These are phyloP conservation scores for Saccostrea glomerata DNA, from an alignment of 1,140 invertebrate genomes.

Conservation along the genomic window DNA sequence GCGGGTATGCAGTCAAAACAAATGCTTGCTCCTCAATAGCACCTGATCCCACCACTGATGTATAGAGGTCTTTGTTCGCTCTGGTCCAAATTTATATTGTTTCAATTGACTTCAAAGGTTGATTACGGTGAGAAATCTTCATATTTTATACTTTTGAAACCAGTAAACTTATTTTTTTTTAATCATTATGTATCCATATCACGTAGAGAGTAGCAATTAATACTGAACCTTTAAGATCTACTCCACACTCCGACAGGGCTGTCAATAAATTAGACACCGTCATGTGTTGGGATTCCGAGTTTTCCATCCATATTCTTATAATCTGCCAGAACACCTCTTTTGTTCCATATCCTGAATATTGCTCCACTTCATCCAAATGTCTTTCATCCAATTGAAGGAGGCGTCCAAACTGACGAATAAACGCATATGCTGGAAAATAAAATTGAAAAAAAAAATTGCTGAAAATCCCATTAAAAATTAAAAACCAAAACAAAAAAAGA, in stretches of 20 bases:
- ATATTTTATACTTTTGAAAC: too few relatives aligned
- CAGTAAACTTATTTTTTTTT: too few relatives aligned
- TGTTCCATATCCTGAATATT: slow-evolving; percentile 19
- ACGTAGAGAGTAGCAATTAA: neutral
- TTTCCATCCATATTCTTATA: neutral
- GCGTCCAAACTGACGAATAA: slow-evolving; percentile 36
- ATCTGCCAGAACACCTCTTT: slow-evolving; percentile 20
- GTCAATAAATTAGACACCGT: neutral
- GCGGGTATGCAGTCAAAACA: too few relatives aligned
- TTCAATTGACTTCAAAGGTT: too few relatives aligned
- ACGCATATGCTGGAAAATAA: slow-evolving; percentile 8
- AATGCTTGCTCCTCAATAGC: too few relatives aligned
- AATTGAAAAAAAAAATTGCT: neutral
- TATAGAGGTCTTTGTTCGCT: too few relatives aligned
- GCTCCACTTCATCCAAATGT: neutral
- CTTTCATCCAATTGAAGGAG: slow-evolving; percentile 11
- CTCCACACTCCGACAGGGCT: neutral
- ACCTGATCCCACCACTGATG: too few relatives aligned
- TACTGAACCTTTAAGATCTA: neutral
- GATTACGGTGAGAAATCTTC: too few relatives aligned
- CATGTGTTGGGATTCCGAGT: neutral
- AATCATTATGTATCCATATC: too few relatives aligned
- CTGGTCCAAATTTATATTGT: too few relatives aligned
- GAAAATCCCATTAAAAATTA: neutral
- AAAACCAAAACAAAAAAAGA: too few relatives aligned